A percentile compares a stretch with the other conserved stretches of the same genome.
Conservation (phyloP, 2,113 vertebrate species). For the Garra rufa region DNA sequence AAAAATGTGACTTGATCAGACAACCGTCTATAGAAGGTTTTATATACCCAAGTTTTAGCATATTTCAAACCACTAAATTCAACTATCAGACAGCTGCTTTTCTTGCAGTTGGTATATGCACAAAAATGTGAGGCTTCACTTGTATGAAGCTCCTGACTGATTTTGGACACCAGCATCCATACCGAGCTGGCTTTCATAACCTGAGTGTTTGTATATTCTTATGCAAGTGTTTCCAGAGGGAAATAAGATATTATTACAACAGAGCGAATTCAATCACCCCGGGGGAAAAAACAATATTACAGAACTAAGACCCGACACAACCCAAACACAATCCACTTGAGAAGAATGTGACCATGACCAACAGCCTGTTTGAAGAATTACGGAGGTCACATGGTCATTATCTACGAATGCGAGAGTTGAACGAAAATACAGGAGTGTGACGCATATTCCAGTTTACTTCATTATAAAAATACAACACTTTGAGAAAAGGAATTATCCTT, state of each 20-base stretch:
- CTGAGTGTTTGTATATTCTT: slow-evolving; percentile 71
- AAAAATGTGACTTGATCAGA: neutral
- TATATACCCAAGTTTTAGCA: too few species aligned
- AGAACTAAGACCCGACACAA: slow-evolving; percentile 70
- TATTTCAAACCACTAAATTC: neutral
- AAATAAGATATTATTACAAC: slow-evolving; percentile 79
- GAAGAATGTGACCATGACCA: slow-evolving; percentile 63
- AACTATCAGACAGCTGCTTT: neutral
- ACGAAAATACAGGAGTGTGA: neutral
- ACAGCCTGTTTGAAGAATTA: slow-evolving; percentile 44
- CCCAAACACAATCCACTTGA: slow-evolving; percentile 71
- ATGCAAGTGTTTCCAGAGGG: slow-evolving; percentile 70
- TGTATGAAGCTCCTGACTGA: slow-evolving; percentile 10
- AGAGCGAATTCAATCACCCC: slow-evolving; percentile 80
- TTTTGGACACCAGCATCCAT: slow-evolving; percentile 37
- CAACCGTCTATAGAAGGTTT: neutral
- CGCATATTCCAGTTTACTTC: neutral
- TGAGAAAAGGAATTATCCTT: neutral
- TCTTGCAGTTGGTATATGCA: neutral
- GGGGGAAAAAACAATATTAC: slow-evolving; percentile 76
- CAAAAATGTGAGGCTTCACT: neutral
- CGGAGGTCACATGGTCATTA: slow-evolving; percentile 58
- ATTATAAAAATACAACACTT: slow-evolving; percentile 10
- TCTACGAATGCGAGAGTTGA: slow-evolving; percentile 50
- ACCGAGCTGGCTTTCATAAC: slow-evolving; percentile 61